These are phyloP conservation scores for Caenorhabditis sp. DNA, from an alignment of 2,888 invertebrate species.

Conservation along the genomic window DNA sequence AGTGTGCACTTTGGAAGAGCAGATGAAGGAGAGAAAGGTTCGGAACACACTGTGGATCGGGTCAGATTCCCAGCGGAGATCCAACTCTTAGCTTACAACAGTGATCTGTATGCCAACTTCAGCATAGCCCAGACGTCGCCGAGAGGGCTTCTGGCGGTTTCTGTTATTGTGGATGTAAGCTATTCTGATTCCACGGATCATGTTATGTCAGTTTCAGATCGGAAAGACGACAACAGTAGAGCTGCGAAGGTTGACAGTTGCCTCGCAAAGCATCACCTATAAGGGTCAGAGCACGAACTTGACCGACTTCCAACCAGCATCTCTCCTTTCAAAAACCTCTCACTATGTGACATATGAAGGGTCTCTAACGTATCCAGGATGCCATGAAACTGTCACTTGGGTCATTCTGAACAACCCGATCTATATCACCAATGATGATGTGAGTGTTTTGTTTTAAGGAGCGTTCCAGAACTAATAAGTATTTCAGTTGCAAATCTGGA, in stretches of 20 bases:
- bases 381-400: slow-evolving; percentile 99
- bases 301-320: slow-evolving; percentile 91
- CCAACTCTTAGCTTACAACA: slow-evolving; percentile 98
- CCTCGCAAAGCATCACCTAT: slow-evolving; percentile 93
- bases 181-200: too few relatives aligned
- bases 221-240: slow-evolving; percentile 95
- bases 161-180: slow-evolving; percentile 93
- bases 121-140: slow-evolving; percentile 95
- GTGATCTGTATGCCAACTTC: slow-evolving; percentile 96
- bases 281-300: slow-evolving; percentile 90
- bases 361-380: slow-evolving; percentile 85
- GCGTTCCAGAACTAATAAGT: background rate
- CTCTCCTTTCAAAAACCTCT: slow-evolving; percentile 92
- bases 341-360: slow-evolving; percentile 92
- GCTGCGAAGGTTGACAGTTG: slow-evolving; percentile 92
- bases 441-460: slow-evolving; percentile 84
- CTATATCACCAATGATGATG: slow-evolving; percentile 96
- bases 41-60: slow-evolving; percentile 97
- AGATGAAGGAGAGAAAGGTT: slow-evolving; percentile 91
- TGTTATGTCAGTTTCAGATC: slow-evolving; percentile 90
- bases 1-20: slow-evolving; percentile 92
- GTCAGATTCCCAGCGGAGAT: slow-evolving; percentile 98
- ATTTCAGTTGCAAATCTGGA: slow-evolving; percentile 80
- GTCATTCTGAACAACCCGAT: slow-evolving; percentile 97
- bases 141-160: slow-evolving; percentile 95